Evolutionary conservation across 1,140 invertebrate genomes (phyloP), one percentile per base, ranked within the genome.

Genomic region (Apis florea): DNA sequence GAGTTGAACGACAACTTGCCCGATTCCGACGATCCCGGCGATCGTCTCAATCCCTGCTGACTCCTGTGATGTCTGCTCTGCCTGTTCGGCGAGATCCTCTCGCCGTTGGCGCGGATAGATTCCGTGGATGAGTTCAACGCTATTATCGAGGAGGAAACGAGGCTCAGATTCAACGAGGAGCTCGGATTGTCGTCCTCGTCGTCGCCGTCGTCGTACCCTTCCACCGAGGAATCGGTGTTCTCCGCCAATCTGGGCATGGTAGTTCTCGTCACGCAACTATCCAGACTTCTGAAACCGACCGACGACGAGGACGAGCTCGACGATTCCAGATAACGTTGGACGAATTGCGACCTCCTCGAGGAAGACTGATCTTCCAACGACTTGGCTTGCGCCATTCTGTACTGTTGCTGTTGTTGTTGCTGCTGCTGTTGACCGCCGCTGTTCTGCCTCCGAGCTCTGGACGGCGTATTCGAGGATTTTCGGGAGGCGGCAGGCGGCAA

Each of bases 251-350:
- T 89, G 1, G 95, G 95, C 95, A 95, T 95, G 15, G 93, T 87
- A 9, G 91, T 84, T 67, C 88, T 90, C 61, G 90, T 91, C 4
- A 94, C 91, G 82, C 93, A 94, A 83, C 94, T 95, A 74, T 95
- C 95, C 72, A 95, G 90, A 84, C 95, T 95, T 67, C 95, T 86
- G 83, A 95, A 95, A 0, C 95, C 95, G 89, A 95, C 93, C 0
- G 94, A 95, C 47, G 94, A 94, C 0, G 94, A 95, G 0, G 94
- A 95, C 0, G 95, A 95, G 8, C 95, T 95, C 0, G 94, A 95
- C 0, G 94, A 95, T 51, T 95, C 94, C 0, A 93, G 87, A 61
- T 95, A 94, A 78, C 93, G 89, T 79, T 95, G 94, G 11, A 93
- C 89, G 79, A 95, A 95, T 68, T 94, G 93, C 40, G 92, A 92